phyloP scores from a whole-genome alignment of 2,888 invertebrate genomes.

The Colletes collaris region DNA sequence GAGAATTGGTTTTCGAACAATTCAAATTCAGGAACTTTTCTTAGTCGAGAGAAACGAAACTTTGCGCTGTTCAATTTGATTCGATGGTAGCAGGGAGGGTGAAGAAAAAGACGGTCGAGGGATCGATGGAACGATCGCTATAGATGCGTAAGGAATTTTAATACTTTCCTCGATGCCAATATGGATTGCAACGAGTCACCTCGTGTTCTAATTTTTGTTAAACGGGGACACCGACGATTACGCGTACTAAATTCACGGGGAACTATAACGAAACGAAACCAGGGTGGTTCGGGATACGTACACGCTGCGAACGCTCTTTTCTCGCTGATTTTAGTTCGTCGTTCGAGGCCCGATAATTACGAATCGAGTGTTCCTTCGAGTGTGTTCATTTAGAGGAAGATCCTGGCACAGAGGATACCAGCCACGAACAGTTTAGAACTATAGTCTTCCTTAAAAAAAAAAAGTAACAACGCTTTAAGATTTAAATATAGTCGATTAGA shows the following conservation, averaged over 20 bases:
- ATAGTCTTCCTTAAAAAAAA: too few species aligned
- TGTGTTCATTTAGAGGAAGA: too few species aligned
- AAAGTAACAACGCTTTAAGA: too few species aligned
- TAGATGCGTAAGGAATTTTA: constrained; percentile 41
- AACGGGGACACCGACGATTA: constrained; percentile 16
- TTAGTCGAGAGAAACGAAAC: too few species aligned
- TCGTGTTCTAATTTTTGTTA: constrained; percentile 54
- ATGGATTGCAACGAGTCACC: constrained; percentile 41
- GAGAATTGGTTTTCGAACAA: too few species aligned
- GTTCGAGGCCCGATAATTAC: background rate
- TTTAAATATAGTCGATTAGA: too few species aligned
- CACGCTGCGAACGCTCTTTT: constrained; percentile 31
- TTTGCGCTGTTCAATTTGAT: too few species aligned
- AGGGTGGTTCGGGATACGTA: constrained; percentile 78
- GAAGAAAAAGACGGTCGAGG: background rate
- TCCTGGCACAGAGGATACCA: too few species aligned
- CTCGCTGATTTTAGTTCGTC: constrained; percentile 27
- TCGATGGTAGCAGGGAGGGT: background rate
- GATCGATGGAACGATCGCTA: constrained; percentile 3
- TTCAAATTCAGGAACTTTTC: too few species aligned
- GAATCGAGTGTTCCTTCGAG: constrained; percentile 13
- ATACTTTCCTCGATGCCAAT: constrained; percentile 54
- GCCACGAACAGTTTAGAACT: too few species aligned
- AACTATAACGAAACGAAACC: constrained; percentile 35
- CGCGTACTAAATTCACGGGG: constrained; percentile 16